These are phyloP conservation scores for Drosophila koepferae DNA, from an alignment of 2,888 invertebrate species.

Conservation along the genomic window DNA sequence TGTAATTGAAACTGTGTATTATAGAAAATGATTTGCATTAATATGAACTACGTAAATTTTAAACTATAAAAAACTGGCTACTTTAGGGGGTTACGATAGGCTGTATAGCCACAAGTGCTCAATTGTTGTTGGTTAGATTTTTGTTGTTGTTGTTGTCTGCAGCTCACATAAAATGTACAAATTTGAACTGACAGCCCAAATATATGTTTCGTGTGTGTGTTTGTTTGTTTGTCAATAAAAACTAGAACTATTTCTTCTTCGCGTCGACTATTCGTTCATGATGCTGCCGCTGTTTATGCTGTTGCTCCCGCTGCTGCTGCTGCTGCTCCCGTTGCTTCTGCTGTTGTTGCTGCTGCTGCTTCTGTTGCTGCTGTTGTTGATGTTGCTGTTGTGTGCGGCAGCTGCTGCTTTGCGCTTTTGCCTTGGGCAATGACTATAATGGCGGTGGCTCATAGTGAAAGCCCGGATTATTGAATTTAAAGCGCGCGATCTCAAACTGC, in stretches of 20 bases:
- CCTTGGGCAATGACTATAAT: constrained; percentile 71
- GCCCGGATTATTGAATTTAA: constrained; percentile 84
- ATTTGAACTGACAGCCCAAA: constrained; percentile 36
- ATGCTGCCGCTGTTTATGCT: constrained; percentile 18
- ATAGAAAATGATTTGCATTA: constrained; percentile 52
- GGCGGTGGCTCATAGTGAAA: constrained; percentile 82
- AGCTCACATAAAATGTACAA: constrained; percentile 55
- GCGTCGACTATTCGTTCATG: constrained; percentile 16
- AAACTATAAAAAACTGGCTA: constrained; percentile 72
- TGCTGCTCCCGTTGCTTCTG: constrained; percentile 15
- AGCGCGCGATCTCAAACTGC: constrained; percentile 84
- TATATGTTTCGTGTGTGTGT: constrained; percentile 1
- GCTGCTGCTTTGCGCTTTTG: constrained; percentile 27
- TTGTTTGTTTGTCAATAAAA: constrained; percentile 44
- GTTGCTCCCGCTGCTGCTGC: constrained; percentile 12
- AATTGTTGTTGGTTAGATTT: neutral
- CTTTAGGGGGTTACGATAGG: constrained; percentile 57
- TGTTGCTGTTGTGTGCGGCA: constrained; percentile 12
- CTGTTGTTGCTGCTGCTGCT: constrained; percentile 11
- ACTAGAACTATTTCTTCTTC: constrained; percentile 47
- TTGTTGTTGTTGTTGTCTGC: constrained; percentile 8
- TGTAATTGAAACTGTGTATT: constrained; percentile 35
- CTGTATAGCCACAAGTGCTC: constrained; percentile 31
- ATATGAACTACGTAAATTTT: constrained; percentile 67
- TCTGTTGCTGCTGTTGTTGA: constrained; percentile 4